Percentiles rank a stretch among this genome's conserved stretches.
Evolutionary conservation across 2,797 vertebrate genomes (phyloP).

Genomic region (Momotus momota): DNA sequence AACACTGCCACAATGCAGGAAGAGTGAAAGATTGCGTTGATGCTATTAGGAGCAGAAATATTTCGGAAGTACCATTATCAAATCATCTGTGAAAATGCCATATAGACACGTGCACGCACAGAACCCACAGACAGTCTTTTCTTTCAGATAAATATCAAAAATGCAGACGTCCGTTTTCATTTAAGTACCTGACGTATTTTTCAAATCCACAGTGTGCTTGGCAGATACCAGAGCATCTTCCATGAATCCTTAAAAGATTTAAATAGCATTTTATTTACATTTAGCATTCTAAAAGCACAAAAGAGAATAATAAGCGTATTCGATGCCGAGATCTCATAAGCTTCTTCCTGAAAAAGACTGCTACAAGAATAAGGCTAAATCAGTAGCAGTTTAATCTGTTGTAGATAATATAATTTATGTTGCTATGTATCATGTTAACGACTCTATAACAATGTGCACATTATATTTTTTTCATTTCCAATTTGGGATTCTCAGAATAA

Average conservation of each 20-base stretch:
- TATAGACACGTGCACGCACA: background rate
- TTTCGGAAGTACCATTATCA: background rate
- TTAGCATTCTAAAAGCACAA: constrained; percentile 18
- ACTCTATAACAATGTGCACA: constrained; percentile 54
- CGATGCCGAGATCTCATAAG: background rate
- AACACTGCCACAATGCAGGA: background rate
- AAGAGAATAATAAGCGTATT: background rate
- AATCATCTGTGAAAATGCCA: constrained; percentile 17
- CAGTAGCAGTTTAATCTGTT: constrained; percentile 14
- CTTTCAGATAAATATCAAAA: constrained; percentile 10
- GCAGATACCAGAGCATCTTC: background rate
- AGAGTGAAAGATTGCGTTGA: background rate
- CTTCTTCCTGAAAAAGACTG: constrained; percentile 25
- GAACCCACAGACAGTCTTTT: background rate
- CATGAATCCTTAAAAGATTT: background rate
- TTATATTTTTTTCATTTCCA: constrained; percentile 59
- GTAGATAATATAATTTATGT: constrained; percentile 59
- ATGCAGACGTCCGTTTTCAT: background rate
- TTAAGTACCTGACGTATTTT: background rate
- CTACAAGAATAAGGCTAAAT: constrained; percentile 39
- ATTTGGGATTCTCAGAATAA: constrained; percentile 67
- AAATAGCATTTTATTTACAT: constrained; percentile 17
- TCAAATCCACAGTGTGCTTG: background rate
- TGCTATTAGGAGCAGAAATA: background rate
- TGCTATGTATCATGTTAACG: constrained; percentile 59